Conservation (phyloP, 2,113 vertebrate genomes). For the Coreoperca whiteheadi region DNA sequence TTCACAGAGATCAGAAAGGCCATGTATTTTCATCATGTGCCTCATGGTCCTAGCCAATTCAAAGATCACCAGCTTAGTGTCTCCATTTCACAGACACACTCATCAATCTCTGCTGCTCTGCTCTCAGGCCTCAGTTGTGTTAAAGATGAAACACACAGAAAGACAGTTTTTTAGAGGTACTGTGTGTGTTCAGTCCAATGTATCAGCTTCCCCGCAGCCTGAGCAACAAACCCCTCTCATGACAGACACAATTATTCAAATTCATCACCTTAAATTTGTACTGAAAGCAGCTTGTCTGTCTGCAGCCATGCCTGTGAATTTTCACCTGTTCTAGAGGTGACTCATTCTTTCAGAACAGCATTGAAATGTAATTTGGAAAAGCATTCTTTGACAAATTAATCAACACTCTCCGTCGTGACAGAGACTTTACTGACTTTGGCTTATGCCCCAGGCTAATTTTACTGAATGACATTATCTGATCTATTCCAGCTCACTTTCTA, state of each 20-base stretch:
- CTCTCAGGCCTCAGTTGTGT: slow-evolving; percentile 29
- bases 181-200: slow-evolving; percentile 42
- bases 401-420: slow-evolving; percentile 59
- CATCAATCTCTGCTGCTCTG: slow-evolving; percentile 60
- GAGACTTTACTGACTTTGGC: slow-evolving; percentile 58
- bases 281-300: slow-evolving; percentile 44
- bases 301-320: slow-evolving; percentile 62
- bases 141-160: slow-evolving; percentile 52
- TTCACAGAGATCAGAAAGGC: slow-evolving; percentile 63
- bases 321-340: slow-evolving; percentile 65
- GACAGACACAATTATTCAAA: slow-evolving; percentile 55
- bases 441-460: slow-evolving; percentile 58
- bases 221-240: slow-evolving; percentile 31
- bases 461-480: slow-evolving; percentile 59
- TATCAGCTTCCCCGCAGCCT: slow-evolving; percentile 48
- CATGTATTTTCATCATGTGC: slow-evolving; percentile 69
- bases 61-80: slow-evolving; percentile 62
- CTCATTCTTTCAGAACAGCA: slow-evolving; percentile 49
- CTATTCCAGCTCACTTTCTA: slow-evolving; percentile 34
- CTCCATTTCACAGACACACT: slow-evolving; percentile 58
- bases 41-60: slow-evolving; percentile 58
- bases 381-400: slow-evolving; percentile 66
- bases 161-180: slow-evolving; percentile 18
- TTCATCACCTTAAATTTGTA: slow-evolving; percentile 32
- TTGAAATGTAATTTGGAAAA: slow-evolving; percentile 63